phyloP scores from a whole-genome alignment of 2,113 vertebrate species.

The Nipponia nippon region DNA sequence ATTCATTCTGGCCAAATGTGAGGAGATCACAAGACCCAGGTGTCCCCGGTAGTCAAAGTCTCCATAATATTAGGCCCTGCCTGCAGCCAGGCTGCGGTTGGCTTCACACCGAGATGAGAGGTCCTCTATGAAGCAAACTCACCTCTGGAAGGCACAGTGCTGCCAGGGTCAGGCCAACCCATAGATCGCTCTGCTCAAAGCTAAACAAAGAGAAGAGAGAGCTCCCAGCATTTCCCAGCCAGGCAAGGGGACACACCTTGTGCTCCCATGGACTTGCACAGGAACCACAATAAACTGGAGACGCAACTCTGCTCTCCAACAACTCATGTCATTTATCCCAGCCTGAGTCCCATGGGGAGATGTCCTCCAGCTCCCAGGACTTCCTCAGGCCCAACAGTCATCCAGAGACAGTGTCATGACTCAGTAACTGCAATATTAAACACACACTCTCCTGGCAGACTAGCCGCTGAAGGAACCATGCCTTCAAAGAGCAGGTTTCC shows the following conservation, averaged over 20 bases:
- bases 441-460: background rate
- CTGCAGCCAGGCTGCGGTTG: background rate
- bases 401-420: background rate
- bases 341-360: background rate
- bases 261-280: background rate
- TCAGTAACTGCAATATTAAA: background rate
- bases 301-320: background rate
- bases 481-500: background rate
- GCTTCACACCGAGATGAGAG: background rate
- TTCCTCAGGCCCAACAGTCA: background rate
- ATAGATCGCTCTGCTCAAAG: background rate
- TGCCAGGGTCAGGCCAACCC: background rate
- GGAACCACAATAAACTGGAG: background rate
- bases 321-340: background rate
- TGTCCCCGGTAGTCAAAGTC: background rate
- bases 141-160: background rate
- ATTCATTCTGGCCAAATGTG: background rate
- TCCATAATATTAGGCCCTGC: background rate
- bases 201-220: background rate
- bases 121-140: background rate
- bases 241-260: background rate
- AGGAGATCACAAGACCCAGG: background rate
- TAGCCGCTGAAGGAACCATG: background rate
- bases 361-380: background rate
- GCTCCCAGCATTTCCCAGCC: background rate